Percentiles rank a stretch among this genome's conserved stretches.
These are phyloP conservation scores for Coenonympha arcania DNA, from an alignment of 2,888 invertebrate species.

Conservation along the genomic window DNA sequence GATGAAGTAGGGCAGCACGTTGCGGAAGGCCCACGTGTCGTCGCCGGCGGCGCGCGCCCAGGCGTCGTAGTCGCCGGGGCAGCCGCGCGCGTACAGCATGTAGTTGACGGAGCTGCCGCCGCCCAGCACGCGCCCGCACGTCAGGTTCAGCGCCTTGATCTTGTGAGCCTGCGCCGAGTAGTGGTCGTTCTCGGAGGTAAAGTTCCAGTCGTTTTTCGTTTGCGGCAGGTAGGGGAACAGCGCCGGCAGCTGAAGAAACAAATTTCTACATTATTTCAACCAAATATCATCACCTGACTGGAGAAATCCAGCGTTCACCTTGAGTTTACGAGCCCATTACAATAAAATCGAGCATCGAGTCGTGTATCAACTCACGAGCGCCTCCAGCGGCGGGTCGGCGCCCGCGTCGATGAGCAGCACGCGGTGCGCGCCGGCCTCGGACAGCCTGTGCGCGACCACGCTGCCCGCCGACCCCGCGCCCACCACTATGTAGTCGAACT, in stretches of 20 bases:
- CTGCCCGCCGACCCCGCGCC: constrained; percentile 39
- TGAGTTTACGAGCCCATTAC: too few relatives aligned
- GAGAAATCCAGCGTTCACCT: too few relatives aligned
- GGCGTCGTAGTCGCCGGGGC: constrained; percentile 31
- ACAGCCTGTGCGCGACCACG: constrained; percentile 32
- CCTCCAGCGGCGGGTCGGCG: constrained; percentile 31
- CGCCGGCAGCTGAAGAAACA: constrained; percentile 33
- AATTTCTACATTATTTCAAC: too few relatives aligned
- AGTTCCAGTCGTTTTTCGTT: constrained; percentile 33
- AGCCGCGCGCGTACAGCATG: constrained; percentile 34
- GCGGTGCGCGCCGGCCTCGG: constrained; percentile 22
- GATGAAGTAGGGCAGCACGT: constrained; percentile 34
- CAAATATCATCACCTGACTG: too few relatives aligned
- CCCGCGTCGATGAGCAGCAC: constrained; percentile 36
- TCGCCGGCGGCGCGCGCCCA: constrained; percentile 36
- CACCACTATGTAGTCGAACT: constrained; percentile 38
- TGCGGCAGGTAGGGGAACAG: constrained; percentile 30
- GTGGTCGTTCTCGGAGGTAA: constrained; percentile 32
- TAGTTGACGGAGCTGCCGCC: constrained; percentile 39
- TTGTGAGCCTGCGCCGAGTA: constrained; percentile 28
- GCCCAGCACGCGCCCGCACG: constrained; percentile 43
- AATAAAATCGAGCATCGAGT: too few relatives aligned
- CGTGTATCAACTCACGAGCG: constrained; percentile 25
- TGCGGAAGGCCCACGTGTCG: constrained; percentile 36
- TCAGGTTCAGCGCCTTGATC: constrained; percentile 23